phyloP scores from a whole-genome alignment of 2,113 vertebrate genomes.

The Vicugna pacos region DNA sequence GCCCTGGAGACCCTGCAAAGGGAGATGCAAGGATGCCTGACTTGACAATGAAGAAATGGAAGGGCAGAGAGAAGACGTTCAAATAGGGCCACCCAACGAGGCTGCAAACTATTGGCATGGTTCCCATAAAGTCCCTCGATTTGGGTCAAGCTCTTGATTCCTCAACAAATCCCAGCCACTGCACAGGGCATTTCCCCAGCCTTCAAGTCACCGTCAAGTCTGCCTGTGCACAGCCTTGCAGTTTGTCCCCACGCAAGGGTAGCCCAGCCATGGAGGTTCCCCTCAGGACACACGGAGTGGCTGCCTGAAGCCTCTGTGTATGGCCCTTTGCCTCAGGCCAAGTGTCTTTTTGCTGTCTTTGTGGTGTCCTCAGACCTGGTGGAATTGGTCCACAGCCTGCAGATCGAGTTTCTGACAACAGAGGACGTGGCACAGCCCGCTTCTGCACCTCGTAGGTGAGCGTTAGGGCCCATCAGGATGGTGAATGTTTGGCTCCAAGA shows the following conservation, averaged over 20 bases:
- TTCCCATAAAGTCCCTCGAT: background rate
- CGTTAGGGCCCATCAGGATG: background rate
- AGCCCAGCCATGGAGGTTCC: background rate
- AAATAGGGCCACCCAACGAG: no score
- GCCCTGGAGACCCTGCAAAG: background rate
- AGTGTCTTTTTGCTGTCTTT: background rate
- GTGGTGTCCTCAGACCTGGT: background rate
- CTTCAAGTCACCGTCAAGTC: background rate
- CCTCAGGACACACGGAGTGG: accelerated
- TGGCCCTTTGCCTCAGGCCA: background rate
- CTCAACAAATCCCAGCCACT: background rate
- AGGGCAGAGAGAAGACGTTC: background rate
- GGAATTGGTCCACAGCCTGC: no score
- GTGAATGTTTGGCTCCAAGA: background rate
- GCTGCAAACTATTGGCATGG: background rate
- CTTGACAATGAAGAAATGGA: background rate
- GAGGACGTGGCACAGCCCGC: background rate
- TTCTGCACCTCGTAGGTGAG: background rate
- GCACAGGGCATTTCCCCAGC: accelerated
- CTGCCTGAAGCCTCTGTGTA: background rate
- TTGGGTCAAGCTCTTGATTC: background rate
- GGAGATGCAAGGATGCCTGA: background rate
- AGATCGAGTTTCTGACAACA: background rate
- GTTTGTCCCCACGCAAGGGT: background rate
- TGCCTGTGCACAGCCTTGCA: background rate